Percentiles rank a stretch among this genome's conserved stretches.
Evolutionary conservation across 2,797 vertebrate species (phyloP).

Genomic region (Ispidina lecontei): DNA sequence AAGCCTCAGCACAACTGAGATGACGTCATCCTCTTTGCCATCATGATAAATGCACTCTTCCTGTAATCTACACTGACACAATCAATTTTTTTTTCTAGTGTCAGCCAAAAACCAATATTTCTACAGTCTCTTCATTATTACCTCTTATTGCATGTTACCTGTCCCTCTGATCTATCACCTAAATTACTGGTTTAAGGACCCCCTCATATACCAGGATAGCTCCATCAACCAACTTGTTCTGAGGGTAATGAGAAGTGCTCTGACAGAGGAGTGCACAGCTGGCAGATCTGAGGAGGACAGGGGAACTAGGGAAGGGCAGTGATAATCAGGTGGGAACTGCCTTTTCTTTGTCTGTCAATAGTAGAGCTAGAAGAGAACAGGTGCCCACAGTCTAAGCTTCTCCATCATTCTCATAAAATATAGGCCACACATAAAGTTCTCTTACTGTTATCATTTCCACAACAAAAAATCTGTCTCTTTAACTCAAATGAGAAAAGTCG

Average conservation of each 20-base stretch:
- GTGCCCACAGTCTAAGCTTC: background rate
- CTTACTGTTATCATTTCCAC: background rate
- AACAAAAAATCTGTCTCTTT: background rate
- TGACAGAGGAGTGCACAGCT: background rate
- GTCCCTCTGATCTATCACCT: background rate
- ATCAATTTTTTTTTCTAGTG: background rate
- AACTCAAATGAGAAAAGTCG: background rate
- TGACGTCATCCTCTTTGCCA: background rate
- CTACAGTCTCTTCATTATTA: background rate
- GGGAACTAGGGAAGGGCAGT: background rate
- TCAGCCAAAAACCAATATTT: background rate
- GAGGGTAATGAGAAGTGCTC: background rate
- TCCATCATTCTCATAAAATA: background rate
- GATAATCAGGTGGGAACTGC: background rate
- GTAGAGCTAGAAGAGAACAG: background rate
- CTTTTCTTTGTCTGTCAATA: background rate
- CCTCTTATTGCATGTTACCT: background rate
- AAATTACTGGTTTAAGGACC: background rate
- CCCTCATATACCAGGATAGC: background rate
- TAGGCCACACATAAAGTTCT: background rate
- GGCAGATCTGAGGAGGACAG: background rate
- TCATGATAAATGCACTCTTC: background rate
- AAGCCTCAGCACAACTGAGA: background rate
- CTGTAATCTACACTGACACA: background rate
- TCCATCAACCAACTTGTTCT: background rate